A percentile compares a stretch with the other conserved stretches of the same genome.
phyloP scores from a whole-genome alignment of 2,888 invertebrate genomes.

The Xiphydria camelus region DNA sequence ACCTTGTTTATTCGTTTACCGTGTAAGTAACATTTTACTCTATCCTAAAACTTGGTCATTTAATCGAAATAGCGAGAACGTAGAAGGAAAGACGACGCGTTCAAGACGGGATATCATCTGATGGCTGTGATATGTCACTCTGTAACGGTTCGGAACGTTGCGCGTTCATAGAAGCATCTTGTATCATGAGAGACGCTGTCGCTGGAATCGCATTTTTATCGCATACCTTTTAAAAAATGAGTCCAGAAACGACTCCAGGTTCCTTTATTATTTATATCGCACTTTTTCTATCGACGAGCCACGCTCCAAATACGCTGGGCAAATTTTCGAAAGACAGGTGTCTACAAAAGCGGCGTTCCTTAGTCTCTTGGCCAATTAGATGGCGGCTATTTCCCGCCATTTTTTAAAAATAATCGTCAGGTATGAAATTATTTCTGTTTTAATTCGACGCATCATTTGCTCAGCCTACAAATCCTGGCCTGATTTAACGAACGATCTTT shows the following conservation, averaged over 20 bases:
- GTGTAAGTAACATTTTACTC: not conserved
- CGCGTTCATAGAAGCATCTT: constrained; percentile 22
- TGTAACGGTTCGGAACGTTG: constrained; percentile 23
- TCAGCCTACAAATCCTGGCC: no score
- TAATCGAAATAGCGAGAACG: not conserved
- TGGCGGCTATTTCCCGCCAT: constrained; percentile 47
- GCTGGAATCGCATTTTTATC: constrained; percentile 16
- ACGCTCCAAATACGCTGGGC: constrained; percentile 23
- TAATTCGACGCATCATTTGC: not conserved
- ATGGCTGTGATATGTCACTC: constrained; percentile 28
- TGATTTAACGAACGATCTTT: no score
- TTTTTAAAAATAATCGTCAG: constrained; percentile 36
- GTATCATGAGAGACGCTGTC: constrained; percentile 25
- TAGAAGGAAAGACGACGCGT: not conserved
- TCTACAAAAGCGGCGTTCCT: constrained; percentile 24
- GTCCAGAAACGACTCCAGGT: not conserved
- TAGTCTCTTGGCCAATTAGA: constrained; percentile 39
- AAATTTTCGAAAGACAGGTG: constrained; percentile 25
- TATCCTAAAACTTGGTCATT: not conserved
- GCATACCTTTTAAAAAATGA: constrained; percentile 3
- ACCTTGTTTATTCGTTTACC: not conserved
- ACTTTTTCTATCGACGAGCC: not conserved
- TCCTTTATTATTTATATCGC: not conserved
- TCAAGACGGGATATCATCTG: no score
- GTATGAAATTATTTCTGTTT: constrained; percentile 23